Conservation (phyloP, 1,140 invertebrate species). For the Thrips palmi region DNA sequence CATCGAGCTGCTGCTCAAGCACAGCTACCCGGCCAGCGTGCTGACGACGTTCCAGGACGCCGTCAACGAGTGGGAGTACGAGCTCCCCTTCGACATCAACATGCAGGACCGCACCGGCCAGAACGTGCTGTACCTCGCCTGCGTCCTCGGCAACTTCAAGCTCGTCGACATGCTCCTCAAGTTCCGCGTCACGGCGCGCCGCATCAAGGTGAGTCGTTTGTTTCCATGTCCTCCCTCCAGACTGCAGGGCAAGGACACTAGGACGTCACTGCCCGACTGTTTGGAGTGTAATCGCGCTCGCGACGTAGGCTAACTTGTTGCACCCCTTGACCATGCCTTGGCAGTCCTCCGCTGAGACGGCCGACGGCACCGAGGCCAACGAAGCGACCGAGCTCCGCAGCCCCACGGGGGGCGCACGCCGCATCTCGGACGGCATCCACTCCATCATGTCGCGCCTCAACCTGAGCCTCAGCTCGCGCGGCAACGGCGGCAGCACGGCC, state of each 20-base stretch:
- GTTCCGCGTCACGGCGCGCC: conserved; percentile 45
- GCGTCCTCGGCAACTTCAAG: conserved; percentile 61
- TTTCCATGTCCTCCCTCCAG: too few relatives aligned
- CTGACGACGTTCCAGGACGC: conserved; percentile 41
- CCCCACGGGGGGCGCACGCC: too few relatives aligned
- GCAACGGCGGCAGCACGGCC: conserved; percentile 1
- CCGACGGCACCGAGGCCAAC: conserved; percentile 35
- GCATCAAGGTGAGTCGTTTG: conserved; percentile 28
- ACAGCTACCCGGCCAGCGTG: conserved; percentile 57
- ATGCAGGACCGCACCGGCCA: conserved; percentile 75
- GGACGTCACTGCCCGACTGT: too few relatives aligned
- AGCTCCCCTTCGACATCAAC: conserved; percentile 79
- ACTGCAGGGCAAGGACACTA: too few relatives aligned
- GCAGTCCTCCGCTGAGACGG: conserved; percentile 20
- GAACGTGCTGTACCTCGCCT: conserved; percentile 73
- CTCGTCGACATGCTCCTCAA: conserved; percentile 62
- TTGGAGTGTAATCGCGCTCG: too few relatives aligned
- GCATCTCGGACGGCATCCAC: conserved; percentile 73
- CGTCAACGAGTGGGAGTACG: conserved; percentile 66
- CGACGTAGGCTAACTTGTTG: too few relatives aligned
- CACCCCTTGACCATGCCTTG: too few relatives aligned
- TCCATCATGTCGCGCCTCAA: conserved; percentile 68
- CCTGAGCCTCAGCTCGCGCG: conserved; percentile 22
- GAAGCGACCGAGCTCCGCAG: too few relatives aligned
- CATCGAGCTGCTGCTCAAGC: conserved; percentile 60